These are phyloP conservation scores for Leucophenga montana DNA, from an alignment of 2,888 invertebrate genomes.

Conservation along the genomic window DNA sequence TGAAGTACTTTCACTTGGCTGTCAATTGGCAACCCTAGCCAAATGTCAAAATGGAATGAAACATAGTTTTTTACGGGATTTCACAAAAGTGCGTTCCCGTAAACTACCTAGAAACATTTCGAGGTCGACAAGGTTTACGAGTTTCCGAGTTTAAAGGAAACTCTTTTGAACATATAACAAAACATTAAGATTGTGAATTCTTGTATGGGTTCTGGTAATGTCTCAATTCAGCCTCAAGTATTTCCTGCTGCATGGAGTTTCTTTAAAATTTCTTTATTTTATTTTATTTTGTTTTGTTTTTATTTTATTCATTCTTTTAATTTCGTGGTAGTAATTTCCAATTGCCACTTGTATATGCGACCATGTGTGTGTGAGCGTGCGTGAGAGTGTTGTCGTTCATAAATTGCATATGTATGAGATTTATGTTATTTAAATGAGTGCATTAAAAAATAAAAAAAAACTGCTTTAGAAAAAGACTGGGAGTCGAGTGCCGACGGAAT, in stretches of 20 bases:
- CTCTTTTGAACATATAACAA: no score
- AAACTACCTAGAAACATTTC: no score
- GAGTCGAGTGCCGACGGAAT: constrained; percentile 46
- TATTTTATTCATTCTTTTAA: constrained; percentile 15
- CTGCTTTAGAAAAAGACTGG: constrained; percentile 42
- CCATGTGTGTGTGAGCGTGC: constrained; percentile 22
- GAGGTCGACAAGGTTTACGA: no score
- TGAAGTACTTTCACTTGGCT: no score
- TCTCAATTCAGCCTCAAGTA: constrained; percentile 7
- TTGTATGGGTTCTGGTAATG: background rate
- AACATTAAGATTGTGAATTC: no score
- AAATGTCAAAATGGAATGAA: no score
- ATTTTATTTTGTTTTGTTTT: constrained; percentile 6
- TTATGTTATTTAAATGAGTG: constrained; percentile 59
- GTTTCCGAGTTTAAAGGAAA: no score
- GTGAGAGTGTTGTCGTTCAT: constrained; percentile 39
- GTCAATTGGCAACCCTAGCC: no score
- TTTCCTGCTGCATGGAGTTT: constrained; percentile 10
- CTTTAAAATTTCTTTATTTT: constrained; percentile 3
- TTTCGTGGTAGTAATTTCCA: constrained; percentile 59
- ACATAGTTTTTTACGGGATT: no score
- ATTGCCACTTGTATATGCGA: constrained; percentile 49
- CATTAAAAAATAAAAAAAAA: constrained; percentile 61
- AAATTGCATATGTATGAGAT: constrained; percentile 67
- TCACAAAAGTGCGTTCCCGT: no score